Evolutionary conservation across 2,113 vertebrate genomes (phyloP).

Genomic region (Cervus canadensis): DNA sequence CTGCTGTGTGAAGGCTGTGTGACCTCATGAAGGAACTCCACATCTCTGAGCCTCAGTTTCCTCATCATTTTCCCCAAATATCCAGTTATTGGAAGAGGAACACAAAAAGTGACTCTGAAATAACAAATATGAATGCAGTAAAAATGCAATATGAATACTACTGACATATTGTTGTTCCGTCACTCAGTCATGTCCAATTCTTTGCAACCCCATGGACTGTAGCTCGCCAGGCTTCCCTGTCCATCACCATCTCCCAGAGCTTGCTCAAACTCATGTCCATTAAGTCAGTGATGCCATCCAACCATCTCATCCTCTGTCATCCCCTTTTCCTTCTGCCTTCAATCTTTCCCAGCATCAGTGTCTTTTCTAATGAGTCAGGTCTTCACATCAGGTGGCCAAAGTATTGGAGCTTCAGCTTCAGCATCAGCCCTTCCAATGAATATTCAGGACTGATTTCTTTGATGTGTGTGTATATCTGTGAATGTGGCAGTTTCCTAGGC

Average conservation of each 20-base stretch:
- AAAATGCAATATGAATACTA: background rate
- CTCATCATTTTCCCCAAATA: background rate
- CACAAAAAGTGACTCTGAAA: background rate
- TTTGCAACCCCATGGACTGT: background rate
- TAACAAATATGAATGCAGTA: background rate
- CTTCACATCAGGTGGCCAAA: background rate
- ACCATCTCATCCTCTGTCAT: background rate
- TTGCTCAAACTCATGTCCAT: background rate
- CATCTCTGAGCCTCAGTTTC: background rate
- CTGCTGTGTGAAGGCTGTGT: background rate
- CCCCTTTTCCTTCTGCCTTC: background rate
- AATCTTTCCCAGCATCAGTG: background rate
- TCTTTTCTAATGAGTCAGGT: background rate
- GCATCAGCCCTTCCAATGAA: background rate
- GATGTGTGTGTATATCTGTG: background rate
- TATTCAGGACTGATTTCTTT: background rate
- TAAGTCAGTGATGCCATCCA: background rate
- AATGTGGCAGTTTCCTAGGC: background rate
- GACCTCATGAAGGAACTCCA: background rate
- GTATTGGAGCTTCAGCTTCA: background rate
- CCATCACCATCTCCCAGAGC: background rate
- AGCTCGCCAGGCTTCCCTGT: background rate
- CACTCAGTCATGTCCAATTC: background rate
- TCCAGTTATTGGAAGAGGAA: background rate
- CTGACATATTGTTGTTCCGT: background rate